Conservation (phyloP, 2,888 invertebrate genomes). For the Antheraea assamensis region DNA sequence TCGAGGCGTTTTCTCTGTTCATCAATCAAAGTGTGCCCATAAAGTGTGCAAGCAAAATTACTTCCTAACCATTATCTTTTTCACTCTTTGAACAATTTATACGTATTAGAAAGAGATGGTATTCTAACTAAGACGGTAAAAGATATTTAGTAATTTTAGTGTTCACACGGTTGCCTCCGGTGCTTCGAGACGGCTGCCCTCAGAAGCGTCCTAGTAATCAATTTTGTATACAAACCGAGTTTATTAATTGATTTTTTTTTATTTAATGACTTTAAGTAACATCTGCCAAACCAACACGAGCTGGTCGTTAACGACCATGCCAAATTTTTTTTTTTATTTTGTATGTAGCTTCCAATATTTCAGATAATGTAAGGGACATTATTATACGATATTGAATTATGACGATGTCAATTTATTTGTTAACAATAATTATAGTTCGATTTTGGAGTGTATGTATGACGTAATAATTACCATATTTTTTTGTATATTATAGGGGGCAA, state of each 20-base stretch:
- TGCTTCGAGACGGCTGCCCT: constrained; percentile 65
- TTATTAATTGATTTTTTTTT: constrained; percentile 77
- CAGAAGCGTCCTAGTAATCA: constrained; percentile 75
- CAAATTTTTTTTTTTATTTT: constrained; percentile 56
- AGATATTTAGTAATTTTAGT: constrained; percentile 66
- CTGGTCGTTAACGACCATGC: constrained; percentile 73
- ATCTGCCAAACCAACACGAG: constrained; percentile 71
- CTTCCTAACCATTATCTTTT: constrained; percentile 61
- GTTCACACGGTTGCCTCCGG: constrained; percentile 69
- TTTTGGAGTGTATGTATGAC: no score
- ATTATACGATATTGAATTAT: not conserved
- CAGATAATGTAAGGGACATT: constrained; percentile 34
- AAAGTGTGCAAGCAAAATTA: constrained; percentile 64
- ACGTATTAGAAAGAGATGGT: constrained; percentile 48
- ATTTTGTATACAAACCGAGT: constrained; percentile 78
- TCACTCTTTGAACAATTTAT: constrained; percentile 35
- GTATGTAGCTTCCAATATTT: constrained; percentile 33
- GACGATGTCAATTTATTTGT: not conserved
- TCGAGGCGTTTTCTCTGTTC: constrained; percentile 81
- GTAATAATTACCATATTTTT: no score
- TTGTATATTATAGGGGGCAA: no score
- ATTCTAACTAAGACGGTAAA: constrained; percentile 63
- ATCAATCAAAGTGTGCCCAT: constrained; percentile 74
- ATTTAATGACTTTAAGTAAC: constrained; percentile 76
- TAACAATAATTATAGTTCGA: no score